A percentile compares a stretch with the other conserved stretches of the same genome.
These are phyloP conservation scores for Agrotis ipsilon DNA, from an alignment of 2,888 invertebrate genomes.

Conservation along the genomic window DNA sequence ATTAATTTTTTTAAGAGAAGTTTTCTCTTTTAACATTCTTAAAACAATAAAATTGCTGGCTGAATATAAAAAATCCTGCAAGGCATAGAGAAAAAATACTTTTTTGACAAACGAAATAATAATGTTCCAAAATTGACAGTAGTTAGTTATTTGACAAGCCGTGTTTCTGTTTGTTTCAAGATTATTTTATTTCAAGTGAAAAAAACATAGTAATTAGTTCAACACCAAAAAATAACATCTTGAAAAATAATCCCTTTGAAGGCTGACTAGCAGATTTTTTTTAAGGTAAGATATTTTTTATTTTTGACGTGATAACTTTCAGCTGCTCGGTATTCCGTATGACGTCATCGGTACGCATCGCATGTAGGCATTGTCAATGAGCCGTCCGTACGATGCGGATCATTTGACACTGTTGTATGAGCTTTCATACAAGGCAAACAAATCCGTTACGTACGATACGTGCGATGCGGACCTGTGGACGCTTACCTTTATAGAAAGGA, in stretches of 20 bases:
- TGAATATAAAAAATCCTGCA: constrained; percentile 1
- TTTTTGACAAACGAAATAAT: constrained; percentile 58
- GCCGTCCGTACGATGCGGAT: no score
- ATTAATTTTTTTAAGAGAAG: no score
- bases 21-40: not conserved
- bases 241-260: constrained; percentile 5
- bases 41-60: constrained; percentile 18
- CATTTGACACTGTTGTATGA: no score
- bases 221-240: constrained; percentile 17
- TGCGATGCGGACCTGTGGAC: no score
- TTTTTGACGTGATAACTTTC: constrained; percentile 33
- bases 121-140: constrained; percentile 82
- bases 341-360: no score
- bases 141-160: constrained; percentile 68
- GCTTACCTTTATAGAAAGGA: no score
- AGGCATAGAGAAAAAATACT: not conserved
- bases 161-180: constrained; percentile 72
- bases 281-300: constrained; percentile 49
- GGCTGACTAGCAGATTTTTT: constrained; percentile 1
- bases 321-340: not conserved
- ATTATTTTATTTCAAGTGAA: constrained; percentile 68
- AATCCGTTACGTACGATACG: no score
- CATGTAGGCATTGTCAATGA: no score
- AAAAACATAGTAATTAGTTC: constrained; percentile 40
- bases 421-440: no score